These are phyloP conservation scores for Noctuana brunneofusca DNA, from an alignment of 2,888 invertebrate species.

Conservation along the genomic window DNA sequence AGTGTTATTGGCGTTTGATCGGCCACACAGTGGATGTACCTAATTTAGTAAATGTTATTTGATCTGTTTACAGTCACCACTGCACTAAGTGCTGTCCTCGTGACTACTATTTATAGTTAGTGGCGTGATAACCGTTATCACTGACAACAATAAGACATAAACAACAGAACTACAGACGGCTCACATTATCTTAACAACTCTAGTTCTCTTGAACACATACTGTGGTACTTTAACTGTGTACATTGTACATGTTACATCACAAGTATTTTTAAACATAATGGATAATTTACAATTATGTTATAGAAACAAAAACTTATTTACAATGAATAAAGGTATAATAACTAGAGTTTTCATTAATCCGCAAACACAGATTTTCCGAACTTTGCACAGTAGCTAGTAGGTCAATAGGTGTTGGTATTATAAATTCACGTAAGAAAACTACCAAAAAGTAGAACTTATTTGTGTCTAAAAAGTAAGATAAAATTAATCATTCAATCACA, in stretches of 20 bases:
- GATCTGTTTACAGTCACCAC: constrained; percentile 34
- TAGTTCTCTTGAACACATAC: constrained; percentile 20
- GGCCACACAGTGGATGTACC: constrained; percentile 9
- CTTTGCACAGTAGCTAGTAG: no score
- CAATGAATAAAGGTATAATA: neutral
- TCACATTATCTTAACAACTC: constrained; percentile 37
- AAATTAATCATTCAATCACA: no score
- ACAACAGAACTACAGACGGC: constrained; percentile 45
- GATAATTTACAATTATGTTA: no score
- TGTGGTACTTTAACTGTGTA: constrained; percentile 21
- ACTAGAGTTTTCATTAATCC: no score
- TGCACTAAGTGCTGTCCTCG: constrained; percentile 42
- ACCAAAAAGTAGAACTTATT: no score
- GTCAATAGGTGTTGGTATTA: no score
- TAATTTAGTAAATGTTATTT: constrained; percentile 11
- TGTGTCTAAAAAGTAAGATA: no score
- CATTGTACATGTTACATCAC: constrained; percentile 1
- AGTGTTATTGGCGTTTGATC: neutral
- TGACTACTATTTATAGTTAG: constrained; percentile 60
- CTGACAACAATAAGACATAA: constrained; percentile 67
- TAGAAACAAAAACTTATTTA: neutral
- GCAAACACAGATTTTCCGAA: no score
- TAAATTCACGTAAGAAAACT: no score
- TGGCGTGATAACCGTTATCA: constrained; percentile 71
- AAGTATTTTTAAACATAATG: neutral